phyloP scores from a whole-genome alignment of 2,113 vertebrate genomes.

The Cebus imitator region DNA sequence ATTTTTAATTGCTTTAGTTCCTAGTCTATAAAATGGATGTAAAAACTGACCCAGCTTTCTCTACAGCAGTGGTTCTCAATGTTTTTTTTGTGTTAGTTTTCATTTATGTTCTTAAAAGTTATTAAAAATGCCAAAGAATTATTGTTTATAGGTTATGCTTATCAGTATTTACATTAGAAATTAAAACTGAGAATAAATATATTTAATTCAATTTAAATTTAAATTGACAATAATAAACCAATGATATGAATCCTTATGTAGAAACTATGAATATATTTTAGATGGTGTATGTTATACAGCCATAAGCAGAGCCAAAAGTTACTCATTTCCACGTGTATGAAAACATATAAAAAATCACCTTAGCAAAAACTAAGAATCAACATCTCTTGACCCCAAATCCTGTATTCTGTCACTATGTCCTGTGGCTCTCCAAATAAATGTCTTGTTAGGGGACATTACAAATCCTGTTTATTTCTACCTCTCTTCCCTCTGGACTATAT shows the following conservation, averaged over 20 bases:
- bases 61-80: neutral
- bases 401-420: neutral
- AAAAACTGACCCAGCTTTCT: neutral
- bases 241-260: neutral
- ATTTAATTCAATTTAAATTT: neutral
- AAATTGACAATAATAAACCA: neutral
- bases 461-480: neutral
- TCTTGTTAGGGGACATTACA: neutral
- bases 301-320: neutral
- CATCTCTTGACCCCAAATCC: neutral
- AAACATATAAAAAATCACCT: neutral
- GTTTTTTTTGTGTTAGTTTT: neutral
- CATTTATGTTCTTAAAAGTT: neutral
- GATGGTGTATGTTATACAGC: neutral
- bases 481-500: neutral
- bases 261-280: neutral
- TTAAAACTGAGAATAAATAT: neutral
- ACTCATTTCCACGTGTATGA: neutral
- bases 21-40: neutral
- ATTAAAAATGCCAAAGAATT: conserved; percentile 4
- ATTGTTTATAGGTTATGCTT: neutral
- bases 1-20: neutral
- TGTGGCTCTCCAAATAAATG: neutral
- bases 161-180: neutral
- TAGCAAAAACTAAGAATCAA: neutral